Percentiles rank a stretch among this genome's conserved stretches.
Conservation (phyloP, 2,888 invertebrate species). For the Scaptomyza reducta region DNA sequence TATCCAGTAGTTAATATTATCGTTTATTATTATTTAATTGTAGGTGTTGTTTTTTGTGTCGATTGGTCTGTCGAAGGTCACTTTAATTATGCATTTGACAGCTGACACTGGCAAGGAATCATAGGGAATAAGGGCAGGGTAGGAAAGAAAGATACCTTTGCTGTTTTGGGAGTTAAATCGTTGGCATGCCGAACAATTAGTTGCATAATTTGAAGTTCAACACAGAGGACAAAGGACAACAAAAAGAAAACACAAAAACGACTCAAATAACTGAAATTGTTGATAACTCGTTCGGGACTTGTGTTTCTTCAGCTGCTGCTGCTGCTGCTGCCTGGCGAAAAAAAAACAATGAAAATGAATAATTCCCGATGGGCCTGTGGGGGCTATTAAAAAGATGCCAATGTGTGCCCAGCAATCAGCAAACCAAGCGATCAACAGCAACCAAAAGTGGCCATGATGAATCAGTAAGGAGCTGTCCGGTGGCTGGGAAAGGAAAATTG, state of each 20-base stretch:
- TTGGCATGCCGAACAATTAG: slow-evolving; percentile 70
- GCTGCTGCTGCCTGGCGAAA: slow-evolving; percentile 17
- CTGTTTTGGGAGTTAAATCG: slow-evolving; percentile 59
- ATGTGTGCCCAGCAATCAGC: slow-evolving; percentile 68
- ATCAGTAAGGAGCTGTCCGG: slow-evolving; percentile 64
- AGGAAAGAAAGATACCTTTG: neutral
- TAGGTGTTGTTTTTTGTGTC: slow-evolving; percentile 4
- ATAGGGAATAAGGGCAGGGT: neutral
- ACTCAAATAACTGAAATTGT: slow-evolving; percentile 66
- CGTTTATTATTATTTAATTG: too few species aligned
- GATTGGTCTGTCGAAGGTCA: slow-evolving; percentile 60
- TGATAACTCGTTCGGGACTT: slow-evolving; percentile 54
- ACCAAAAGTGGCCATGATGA: slow-evolving; percentile 73
- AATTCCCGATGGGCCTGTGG: slow-evolving; percentile 74
- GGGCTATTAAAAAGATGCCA: slow-evolving; percentile 78
- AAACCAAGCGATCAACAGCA: slow-evolving; percentile 9
- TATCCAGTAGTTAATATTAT: too few species aligned
- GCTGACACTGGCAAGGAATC: slow-evolving; percentile 45
- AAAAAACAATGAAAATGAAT: slow-evolving; percentile 77
- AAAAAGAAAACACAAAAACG: slow-evolving; percentile 9
- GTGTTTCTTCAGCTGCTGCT: neutral
- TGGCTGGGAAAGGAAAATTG: slow-evolving; percentile 58
- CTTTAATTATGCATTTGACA: slow-evolving; percentile 75
- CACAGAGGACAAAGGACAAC: neutral
- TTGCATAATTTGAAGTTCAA: slow-evolving; percentile 67